Conservation (phyloP, 2,888 invertebrate species). For the Noctua comes region DNA sequence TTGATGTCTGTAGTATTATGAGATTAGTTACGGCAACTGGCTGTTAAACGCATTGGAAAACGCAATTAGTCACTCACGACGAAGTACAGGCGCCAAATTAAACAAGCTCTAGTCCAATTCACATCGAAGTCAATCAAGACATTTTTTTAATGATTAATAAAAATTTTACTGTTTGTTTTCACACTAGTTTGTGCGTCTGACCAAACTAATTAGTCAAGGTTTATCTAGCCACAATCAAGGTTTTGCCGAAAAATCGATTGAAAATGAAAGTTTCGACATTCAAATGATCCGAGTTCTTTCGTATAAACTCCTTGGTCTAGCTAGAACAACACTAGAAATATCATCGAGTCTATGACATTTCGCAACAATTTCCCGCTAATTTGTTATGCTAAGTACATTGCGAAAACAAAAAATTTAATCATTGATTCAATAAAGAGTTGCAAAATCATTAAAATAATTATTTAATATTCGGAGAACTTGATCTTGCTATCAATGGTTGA, state of each 20-base stretch:
- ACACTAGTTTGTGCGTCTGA: background rate
- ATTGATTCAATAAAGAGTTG: conserved; percentile 50
- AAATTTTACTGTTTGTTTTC: background rate
- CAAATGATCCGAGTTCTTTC: conserved; percentile 26
- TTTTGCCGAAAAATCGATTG: conserved; percentile 26
- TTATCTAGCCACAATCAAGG: conserved; percentile 8
- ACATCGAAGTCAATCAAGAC: conserved; percentile 2
- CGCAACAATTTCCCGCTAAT: conserved; percentile 58
- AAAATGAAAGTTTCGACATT: conserved; percentile 27
- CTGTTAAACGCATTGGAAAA: conserved; percentile 35
- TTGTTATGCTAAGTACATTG: conserved; percentile 56
- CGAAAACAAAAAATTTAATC: conserved; percentile 42
- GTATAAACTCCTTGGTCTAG: conserved; percentile 27
- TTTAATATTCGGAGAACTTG: conserved; percentile 44
- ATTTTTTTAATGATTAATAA: background rate
- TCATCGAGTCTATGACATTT: conserved; percentile 46
- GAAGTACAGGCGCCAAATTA: conserved; percentile 9
- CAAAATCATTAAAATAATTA: conserved; percentile 41
- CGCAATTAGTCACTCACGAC: conserved; percentile 35
- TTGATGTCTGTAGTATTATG: conserved; percentile 6
- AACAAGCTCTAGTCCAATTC: conserved; percentile 29
- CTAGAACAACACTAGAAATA: conserved; percentile 38
- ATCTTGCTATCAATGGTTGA: conserved; percentile 51
- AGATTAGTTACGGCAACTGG: conserved; percentile 31
- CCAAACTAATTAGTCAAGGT: conserved; percentile 22